Evolutionary conservation across 2,797 vertebrate genomes (phyloP).

Genomic region (Chloroceryle amazona): DNA sequence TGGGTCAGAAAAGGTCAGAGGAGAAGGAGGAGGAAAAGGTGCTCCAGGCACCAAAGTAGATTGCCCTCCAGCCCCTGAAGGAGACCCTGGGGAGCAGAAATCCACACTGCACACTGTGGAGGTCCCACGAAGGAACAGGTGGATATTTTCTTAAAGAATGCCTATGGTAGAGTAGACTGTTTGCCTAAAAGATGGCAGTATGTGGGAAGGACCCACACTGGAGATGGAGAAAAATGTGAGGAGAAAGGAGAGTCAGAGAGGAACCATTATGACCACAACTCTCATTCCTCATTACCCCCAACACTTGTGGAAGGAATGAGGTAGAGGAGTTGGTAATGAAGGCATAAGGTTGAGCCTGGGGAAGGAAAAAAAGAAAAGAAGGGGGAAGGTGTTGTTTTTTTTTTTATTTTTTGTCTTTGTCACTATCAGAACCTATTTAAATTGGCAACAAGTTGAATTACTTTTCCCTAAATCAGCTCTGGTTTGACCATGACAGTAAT

Average conservation of each 20-base stretch:
- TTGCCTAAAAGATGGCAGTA: not conserved
- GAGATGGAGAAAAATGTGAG: not conserved
- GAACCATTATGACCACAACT: not conserved
- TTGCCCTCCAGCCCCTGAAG: not conserved
- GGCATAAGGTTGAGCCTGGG: not conserved
- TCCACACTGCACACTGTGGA: not conserved
- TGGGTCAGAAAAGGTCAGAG: not conserved
- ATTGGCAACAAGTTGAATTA: not conserved
- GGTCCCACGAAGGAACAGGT: not conserved
- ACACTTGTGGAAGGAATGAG: rapidly evolving
- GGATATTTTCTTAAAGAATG: not conserved
- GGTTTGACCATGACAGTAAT: not conserved
- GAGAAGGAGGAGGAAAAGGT: not conserved
- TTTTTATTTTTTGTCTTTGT: not conserved
- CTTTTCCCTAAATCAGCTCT: not conserved
- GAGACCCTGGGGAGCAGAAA: not conserved
- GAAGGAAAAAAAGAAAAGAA: not conserved
- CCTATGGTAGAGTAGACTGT: not conserved
- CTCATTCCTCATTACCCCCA: not conserved
- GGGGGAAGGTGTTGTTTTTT: rapidly evolving
- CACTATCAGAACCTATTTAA: not conserved
- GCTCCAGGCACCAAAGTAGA: rapidly evolving
- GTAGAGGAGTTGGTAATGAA: not conserved
- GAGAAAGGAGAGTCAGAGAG: not conserved
- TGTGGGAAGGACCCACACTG: rapidly evolving